These are phyloP conservation scores for Eutolmus rufibarbis DNA, from an alignment of 2,888 invertebrate genomes.

Conservation along the genomic window DNA sequence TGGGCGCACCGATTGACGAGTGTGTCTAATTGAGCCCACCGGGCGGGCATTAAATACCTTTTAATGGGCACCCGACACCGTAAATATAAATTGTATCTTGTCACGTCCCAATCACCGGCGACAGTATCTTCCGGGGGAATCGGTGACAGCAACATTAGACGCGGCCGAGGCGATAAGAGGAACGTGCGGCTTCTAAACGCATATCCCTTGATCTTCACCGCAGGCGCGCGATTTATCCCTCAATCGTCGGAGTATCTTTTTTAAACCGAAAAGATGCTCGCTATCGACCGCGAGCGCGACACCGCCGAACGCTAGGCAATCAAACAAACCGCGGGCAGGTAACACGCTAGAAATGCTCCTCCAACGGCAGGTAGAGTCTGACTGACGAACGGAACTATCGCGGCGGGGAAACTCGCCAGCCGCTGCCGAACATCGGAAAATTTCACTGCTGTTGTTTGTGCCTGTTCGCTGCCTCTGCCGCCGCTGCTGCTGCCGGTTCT, in stretches of 20 bases:
- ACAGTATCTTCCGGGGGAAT: neutral
- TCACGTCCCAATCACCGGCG: slow-evolving; percentile 15
- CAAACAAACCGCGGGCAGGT: neutral
- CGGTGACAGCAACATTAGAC: slow-evolving; percentile 15
- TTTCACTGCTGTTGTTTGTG: neutral
- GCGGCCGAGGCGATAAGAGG: neutral
- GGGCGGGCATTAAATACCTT: slow-evolving; percentile 32
- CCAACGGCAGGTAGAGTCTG: slow-evolving; percentile 18
- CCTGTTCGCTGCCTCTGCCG: neutral
- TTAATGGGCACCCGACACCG: neutral
- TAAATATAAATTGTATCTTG: slow-evolving; percentile 4
- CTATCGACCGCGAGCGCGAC: neutral
- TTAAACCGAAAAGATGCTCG: neutral
- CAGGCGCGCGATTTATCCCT: neutral
- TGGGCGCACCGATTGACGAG: neutral
- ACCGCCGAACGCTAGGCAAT: neutral
- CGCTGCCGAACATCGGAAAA: neutral
- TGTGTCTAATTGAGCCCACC: slow-evolving; percentile 23
- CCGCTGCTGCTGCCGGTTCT: neutral
- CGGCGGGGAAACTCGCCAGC: neutral
- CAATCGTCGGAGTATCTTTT: neutral
- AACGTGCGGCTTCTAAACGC: neutral
- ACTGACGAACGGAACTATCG: neutral
- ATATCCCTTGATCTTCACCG: slow-evolving; percentile 26
- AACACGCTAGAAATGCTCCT: neutral